Percentiles rank a stretch among this genome's conserved stretches.
phyloP scores from a whole-genome alignment of 2,888 invertebrate species.

The Diarsia dahlii region DNA sequence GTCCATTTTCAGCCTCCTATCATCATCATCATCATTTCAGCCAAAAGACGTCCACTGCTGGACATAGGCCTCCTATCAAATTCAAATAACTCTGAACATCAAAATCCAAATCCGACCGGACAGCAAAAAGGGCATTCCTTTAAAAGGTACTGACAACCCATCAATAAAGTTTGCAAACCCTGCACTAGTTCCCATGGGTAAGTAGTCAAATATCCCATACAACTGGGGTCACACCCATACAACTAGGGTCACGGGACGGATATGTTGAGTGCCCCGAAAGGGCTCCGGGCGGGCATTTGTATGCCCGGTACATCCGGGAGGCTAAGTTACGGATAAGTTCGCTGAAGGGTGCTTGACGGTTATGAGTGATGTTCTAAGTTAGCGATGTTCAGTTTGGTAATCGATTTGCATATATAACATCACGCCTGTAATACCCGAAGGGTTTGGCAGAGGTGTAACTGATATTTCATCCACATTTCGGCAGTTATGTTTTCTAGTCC shows the following conservation, averaged over 20 bases:
- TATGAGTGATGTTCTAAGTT: conserved; percentile 67
- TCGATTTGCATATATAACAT: not conserved
- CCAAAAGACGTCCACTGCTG: too few species aligned
- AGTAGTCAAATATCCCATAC: conserved; percentile 43
- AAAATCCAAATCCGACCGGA: conserved; percentile 4
- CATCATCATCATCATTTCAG: too few species aligned
- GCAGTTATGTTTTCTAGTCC: too few species aligned
- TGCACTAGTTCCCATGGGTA: conserved; percentile 76
- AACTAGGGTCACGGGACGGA: conserved; percentile 79
- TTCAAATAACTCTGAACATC: conserved; percentile 31
- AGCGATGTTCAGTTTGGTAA: conserved; percentile 19
- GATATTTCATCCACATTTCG: too few species aligned
- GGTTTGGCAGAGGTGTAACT: too few species aligned
- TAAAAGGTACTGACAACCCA: conserved; percentile 62
- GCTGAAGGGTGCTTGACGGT: conserved; percentile 69
- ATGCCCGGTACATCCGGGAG: conserved; percentile 87
- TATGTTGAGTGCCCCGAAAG: conserved; percentile 87
- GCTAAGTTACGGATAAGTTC: conserved; percentile 76
- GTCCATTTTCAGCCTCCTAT: not conserved
- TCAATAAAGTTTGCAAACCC: conserved; percentile 69
- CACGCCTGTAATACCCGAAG: too few species aligned
- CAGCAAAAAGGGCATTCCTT: conserved; percentile 46
- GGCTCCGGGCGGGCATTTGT: conserved; percentile 86
- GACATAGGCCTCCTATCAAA: conserved; percentile 19
- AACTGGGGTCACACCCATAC: conserved; percentile 70